Evolutionary conservation across 2,888 invertebrate genomes (phyloP).

Genomic region (Conchocele bisecta): DNA sequence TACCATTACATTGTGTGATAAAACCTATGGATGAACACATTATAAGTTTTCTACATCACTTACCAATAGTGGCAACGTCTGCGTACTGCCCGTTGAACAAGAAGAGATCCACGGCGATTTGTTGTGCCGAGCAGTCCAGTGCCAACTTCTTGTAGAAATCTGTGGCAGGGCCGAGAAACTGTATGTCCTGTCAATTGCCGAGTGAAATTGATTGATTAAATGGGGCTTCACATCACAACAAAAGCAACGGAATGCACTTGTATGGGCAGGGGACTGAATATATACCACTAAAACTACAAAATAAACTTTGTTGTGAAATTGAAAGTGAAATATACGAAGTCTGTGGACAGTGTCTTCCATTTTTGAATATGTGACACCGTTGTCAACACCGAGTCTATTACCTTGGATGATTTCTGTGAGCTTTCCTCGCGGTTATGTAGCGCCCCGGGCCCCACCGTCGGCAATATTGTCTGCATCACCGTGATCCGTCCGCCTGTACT

Average conservation of each 20-base stretch:
- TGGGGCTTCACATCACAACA: no score
- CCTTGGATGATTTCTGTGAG: constrained; percentile 89
- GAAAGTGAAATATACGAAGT: no score
- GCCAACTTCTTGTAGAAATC: constrained; percentile 99
- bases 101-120: constrained; percentile 97
- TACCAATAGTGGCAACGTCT: constrained; percentile 96
- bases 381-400: no score
- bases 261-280: no score
- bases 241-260: no score
- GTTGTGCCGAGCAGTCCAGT: constrained; percentile 97
- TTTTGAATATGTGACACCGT: no score
- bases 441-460: constrained; percentile 90
- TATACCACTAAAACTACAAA: no score
- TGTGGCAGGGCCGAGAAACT: constrained; percentile 95
- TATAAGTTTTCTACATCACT: no score
- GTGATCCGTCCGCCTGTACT: constrained; percentile 97
- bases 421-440: constrained; percentile 94
- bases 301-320: no score
- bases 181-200: constrained; percentile 86
- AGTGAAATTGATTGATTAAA: no score
- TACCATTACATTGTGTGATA: neutral
- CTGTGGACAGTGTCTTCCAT: no score
- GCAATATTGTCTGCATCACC: constrained; percentile 94
- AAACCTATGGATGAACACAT: neutral
- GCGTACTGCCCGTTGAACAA: constrained; percentile 95